Conservation (phyloP, 2,113 vertebrate species). For the Polyodon spathula region DNA sequence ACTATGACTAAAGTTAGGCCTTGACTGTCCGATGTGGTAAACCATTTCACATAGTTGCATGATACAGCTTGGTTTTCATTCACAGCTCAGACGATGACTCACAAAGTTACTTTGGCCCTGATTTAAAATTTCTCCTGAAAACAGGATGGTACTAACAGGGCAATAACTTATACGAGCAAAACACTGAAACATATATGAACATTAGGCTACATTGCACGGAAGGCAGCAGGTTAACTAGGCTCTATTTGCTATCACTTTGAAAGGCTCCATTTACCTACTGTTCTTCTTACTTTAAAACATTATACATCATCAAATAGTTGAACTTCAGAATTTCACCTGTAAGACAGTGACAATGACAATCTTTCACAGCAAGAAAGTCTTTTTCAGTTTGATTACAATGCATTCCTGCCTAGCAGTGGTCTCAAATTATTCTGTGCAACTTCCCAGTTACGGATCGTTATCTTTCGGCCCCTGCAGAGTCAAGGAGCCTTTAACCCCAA, state of each 20-base stretch:
- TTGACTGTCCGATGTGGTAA: too few species aligned
- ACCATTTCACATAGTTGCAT: too few species aligned
- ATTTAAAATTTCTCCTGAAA: too few species aligned
- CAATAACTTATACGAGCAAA: too few species aligned
- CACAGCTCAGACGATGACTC: background rate
- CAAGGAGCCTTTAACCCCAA: background rate
- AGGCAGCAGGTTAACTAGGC: conserved; percentile 5
- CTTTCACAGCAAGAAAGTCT: too few species aligned
- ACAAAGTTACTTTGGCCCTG: too few species aligned
- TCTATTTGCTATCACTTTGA: background rate
- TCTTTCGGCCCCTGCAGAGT: background rate
- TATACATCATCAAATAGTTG: background rate
- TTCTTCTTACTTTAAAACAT: background rate
- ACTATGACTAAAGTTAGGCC: too few species aligned
- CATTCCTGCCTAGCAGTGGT: background rate
- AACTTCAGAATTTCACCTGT: conserved; percentile 5
- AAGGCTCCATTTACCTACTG: background rate
- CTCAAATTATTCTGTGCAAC: conserved; percentile 7
- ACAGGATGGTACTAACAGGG: too few species aligned
- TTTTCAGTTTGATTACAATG: too few species aligned
- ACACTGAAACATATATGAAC: background rate
- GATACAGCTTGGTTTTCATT: too few species aligned
- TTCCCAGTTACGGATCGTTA: background rate
- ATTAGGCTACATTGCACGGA: background rate
- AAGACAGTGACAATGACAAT: background rate